These are phyloP conservation scores for Psittacula echo DNA, from an alignment of 2,797 vertebrate genomes.

Conservation along the genomic window DNA sequence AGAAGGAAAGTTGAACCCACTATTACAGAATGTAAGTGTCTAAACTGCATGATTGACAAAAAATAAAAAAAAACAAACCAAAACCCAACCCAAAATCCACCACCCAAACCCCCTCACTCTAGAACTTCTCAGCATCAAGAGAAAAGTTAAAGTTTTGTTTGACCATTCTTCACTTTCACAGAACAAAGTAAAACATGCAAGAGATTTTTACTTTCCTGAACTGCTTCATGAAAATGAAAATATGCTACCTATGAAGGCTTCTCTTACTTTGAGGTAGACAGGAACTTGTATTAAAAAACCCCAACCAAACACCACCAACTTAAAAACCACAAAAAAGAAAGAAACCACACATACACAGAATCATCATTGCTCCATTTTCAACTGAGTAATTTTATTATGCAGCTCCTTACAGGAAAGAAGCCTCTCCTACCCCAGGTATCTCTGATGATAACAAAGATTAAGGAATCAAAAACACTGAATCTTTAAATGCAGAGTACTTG, in stretches of 20 bases:
- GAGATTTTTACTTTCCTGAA: background rate
- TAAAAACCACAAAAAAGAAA: background rate
- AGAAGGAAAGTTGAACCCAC: slow-evolving; percentile 26
- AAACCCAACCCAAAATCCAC: background rate
- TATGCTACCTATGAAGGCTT: background rate
- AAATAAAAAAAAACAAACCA: background rate
- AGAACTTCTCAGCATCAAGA: background rate
- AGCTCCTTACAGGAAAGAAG: background rate
- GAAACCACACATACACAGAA: background rate
- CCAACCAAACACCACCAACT: background rate
- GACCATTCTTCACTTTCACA: background rate
- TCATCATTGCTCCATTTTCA: background rate
- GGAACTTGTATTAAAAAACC: background rate
- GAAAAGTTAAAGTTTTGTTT: background rate
- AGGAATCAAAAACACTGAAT: background rate
- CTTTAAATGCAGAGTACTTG: background rate
- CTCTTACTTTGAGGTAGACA: background rate
- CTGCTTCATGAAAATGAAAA: background rate
- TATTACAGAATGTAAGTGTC: background rate
- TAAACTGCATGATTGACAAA: background rate
- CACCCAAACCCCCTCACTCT: background rate
- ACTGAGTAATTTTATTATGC: background rate
- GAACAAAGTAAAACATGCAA: background rate
- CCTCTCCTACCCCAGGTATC: background rate
- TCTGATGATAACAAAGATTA: background rate